A percentile compares a stretch with the other conserved stretches of the same genome.
These are phyloP conservation scores for Caranx ignobilis DNA, from an alignment of 2,113 vertebrate genomes.

Conservation along the genomic window DNA sequence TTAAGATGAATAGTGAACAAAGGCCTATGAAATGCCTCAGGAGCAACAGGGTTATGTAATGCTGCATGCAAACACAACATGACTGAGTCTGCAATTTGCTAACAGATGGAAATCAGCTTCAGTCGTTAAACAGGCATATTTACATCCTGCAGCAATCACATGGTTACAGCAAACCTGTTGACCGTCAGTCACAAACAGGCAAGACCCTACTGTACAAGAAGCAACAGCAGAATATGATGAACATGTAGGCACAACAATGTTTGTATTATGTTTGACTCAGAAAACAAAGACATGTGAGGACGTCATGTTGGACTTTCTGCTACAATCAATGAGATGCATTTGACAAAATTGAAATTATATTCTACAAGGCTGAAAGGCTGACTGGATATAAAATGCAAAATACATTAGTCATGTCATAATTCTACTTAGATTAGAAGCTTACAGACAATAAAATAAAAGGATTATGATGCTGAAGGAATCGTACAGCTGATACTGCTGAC, in stretches of 20 bases:
- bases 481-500: background rate
- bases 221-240: background rate
- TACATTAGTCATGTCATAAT: background rate
- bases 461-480: background rate
- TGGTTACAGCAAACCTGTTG: conserved; percentile 34
- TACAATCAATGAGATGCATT: background rate
- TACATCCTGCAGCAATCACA: conserved; percentile 24
- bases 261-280: background rate
- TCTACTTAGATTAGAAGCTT: background rate
- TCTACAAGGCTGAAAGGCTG: background rate
- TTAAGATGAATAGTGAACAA: conserved; percentile 29
- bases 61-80: conserved; percentile 27
- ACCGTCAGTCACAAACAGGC: conserved; percentile 23
- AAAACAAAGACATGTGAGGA: no score
- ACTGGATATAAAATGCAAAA: background rate
- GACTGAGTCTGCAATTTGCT: conserved; percentile 32
- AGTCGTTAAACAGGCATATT: conserved; percentile 43
- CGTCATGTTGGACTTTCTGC: background rate
- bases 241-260: background rate
- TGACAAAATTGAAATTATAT: background rate
- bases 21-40: conserved; percentile 31
- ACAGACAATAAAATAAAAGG: conserved; percentile 2
- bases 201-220: background rate
- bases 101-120: conserved; percentile 54
- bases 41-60: conserved; percentile 55